phyloP scores from a whole-genome alignment of 2,797 vertebrate species.

The Gallirallus australis region DNA sequence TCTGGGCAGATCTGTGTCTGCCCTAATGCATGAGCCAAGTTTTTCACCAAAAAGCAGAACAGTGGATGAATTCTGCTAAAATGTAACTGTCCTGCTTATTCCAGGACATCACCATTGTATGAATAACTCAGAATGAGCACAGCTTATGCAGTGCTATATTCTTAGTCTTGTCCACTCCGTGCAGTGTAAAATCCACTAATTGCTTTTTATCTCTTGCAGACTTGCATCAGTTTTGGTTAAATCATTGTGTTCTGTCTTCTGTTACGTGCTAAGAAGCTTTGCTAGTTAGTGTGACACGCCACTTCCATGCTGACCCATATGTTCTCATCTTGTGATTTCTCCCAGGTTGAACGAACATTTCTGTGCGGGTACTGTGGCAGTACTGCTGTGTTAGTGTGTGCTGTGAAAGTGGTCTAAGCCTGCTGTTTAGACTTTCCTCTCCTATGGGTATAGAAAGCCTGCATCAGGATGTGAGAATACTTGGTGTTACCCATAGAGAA shows the following conservation, averaged over 20 bases:
- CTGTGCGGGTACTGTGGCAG: not conserved
- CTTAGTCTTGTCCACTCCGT: not conserved
- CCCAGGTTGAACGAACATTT: not conserved
- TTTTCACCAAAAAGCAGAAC: not conserved
- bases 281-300: not conserved
- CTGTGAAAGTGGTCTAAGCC: not conserved
- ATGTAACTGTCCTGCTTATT: not conserved
- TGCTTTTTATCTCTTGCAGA: not conserved
- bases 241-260: not conserved
- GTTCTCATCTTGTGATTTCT: not conserved
- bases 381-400: not conserved
- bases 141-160: accelerated
- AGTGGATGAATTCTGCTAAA: not conserved
- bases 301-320: not conserved
- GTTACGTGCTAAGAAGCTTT: not conserved
- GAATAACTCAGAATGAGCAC: not conserved
- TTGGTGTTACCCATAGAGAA: not conserved
- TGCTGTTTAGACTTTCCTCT: not conserved
- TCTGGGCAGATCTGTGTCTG: not conserved
- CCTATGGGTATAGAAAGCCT: not conserved
- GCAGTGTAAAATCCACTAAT: not conserved
- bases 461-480: not conserved
- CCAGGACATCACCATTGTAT: not conserved
- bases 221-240: not conserved
- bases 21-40: not conserved